phyloP scores from a whole-genome alignment of 2,797 vertebrate species.

The Propithecus deckenii region DNA sequence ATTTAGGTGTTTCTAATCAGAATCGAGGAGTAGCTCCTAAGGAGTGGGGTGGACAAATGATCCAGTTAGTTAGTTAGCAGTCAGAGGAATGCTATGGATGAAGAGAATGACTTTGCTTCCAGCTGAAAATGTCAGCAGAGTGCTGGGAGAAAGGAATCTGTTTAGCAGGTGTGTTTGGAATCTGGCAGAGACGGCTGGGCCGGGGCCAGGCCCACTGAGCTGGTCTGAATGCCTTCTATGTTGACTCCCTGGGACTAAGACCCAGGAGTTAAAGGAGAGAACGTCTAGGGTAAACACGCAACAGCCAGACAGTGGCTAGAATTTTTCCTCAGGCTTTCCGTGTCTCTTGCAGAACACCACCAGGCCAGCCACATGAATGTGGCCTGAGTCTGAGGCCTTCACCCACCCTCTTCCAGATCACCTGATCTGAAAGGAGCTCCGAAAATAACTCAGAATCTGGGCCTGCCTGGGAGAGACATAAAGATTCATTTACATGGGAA shows the following conservation, averaged over 20 bases:
- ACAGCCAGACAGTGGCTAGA: slow-evolving; percentile 69
- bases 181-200: slow-evolving; percentile 80
- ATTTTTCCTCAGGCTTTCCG: slow-evolving; percentile 66
- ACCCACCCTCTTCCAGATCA: slow-evolving; percentile 56
- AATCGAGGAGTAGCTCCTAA: neutral
- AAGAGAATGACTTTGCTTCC: slow-evolving; percentile 40
- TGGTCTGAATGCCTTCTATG: slow-evolving; percentile 82
- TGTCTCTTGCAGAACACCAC: slow-evolving; percentile 45
- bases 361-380: slow-evolving; percentile 14
- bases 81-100: slow-evolving; percentile 7
- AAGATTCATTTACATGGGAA: slow-evolving; percentile 76
- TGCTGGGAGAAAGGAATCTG: slow-evolving; percentile 80
- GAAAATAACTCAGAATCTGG: slow-evolving; percentile 65
- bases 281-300: slow-evolving; percentile 67
- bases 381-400: slow-evolving; percentile 27
- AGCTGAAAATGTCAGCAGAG: slow-evolving; percentile 79
- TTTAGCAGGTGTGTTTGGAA: slow-evolving; percentile 84
- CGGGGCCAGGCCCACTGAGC: slow-evolving; percentile 77
- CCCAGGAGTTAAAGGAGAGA: slow-evolving; percentile 68
- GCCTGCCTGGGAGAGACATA: slow-evolving; percentile 57
- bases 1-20: neutral
- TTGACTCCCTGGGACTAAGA: slow-evolving; percentile 77
- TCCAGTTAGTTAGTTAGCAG: slow-evolving; percentile 57
- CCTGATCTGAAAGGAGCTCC: slow-evolving; percentile 48
- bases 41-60: neutral